Conservation (phyloP, 2,113 vertebrate genomes). For the Diphyllodes magnificus region DNA sequence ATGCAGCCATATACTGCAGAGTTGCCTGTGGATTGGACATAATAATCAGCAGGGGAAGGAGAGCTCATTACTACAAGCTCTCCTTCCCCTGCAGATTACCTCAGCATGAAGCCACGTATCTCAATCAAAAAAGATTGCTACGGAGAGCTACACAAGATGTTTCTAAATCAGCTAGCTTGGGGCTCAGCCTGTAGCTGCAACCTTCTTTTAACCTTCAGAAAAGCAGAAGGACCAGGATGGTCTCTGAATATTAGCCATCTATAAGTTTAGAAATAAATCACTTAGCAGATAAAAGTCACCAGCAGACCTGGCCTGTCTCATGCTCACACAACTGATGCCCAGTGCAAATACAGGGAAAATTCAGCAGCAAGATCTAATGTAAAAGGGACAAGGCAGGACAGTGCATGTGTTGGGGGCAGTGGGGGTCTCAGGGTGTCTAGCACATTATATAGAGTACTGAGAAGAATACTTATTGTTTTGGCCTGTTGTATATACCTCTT, state of each 20-base stretch:
- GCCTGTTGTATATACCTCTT: neutral
- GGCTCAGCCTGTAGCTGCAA: neutral
- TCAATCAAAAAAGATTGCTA: slow-evolving; percentile 8
- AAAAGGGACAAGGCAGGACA: neutral
- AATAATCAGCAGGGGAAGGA: slow-evolving; percentile 32
- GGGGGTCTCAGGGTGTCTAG: too few species aligned
- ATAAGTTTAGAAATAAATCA: neutral
- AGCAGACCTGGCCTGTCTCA: neutral
- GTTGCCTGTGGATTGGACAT: slow-evolving; percentile 22
- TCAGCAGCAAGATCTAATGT: neutral
- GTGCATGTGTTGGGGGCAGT: fast-evolving
- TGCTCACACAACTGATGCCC: neutral
- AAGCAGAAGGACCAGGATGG: neutral
- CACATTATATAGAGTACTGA: neutral
- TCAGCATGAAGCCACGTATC: neutral
- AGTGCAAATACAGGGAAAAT: neutral
- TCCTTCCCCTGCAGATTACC: slow-evolving; percentile 37
- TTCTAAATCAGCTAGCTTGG: slow-evolving; percentile 14
- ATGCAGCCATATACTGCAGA: neutral
- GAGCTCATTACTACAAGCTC: slow-evolving; percentile 19
- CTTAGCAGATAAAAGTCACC: neutral
- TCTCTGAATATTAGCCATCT: neutral
- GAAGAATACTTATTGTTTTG: neutral
- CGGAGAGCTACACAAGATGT: neutral
- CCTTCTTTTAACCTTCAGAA: slow-evolving; percentile 20